Evolutionary conservation across 2,113 vertebrate genomes (phyloP).

Genomic region (Trogon melanurus): DNA sequence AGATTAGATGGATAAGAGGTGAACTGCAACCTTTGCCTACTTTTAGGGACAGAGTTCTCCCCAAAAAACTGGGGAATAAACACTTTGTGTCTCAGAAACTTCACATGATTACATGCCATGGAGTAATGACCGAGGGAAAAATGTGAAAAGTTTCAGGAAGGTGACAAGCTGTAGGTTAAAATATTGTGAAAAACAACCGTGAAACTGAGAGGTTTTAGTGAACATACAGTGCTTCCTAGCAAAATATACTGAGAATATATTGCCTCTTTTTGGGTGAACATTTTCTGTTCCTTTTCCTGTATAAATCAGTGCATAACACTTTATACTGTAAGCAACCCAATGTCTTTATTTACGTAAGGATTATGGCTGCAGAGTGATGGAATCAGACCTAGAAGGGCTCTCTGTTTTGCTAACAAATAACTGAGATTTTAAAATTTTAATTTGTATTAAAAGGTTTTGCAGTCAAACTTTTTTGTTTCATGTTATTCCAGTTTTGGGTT

Average conservation of each 20-base stretch:
- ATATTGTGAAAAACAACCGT: neutral
- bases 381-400: neutral
- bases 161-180: neutral
- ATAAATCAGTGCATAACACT: neutral
- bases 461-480: neutral
- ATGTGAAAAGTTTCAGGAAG: neutral
- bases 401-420: neutral
- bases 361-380: neutral
- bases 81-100: neutral
- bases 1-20: neutral
- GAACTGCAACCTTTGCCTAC: neutral
- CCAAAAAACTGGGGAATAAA: fast-evolving
- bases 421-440: neutral
- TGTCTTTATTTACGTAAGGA: neutral
- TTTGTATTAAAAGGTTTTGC: neutral
- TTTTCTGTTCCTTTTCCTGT: neutral
- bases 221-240: neutral
- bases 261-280: fast-evolving
- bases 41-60: neutral
- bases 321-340: neutral
- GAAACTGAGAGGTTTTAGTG: neutral
- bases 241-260: neutral
- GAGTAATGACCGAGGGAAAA: neutral
- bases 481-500: neutral
- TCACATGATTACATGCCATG: neutral